A percentile compares a stretch with the other conserved stretches of the same genome.
These are phyloP conservation scores for Drosophila punjabiensis DNA, from an alignment of 1,140 invertebrate species.

Conservation along the genomic window DNA sequence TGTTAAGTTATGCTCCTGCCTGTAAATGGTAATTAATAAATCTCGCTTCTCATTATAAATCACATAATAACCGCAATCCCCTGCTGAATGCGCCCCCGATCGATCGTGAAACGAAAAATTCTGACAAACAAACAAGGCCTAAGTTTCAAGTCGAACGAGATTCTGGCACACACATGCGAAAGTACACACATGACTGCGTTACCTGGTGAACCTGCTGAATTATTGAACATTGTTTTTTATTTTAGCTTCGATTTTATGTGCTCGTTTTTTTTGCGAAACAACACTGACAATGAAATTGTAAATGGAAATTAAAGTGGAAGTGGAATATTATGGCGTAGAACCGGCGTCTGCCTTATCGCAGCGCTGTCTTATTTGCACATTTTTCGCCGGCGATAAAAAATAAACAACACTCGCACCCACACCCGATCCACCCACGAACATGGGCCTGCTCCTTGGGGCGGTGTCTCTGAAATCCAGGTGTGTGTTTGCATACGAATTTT, in stretches of 20 bases:
- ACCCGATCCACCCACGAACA: constrained; percentile 9
- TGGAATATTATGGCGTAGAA: constrained; percentile 14
- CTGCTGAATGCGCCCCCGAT: constrained; percentile 36
- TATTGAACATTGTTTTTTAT: constrained; percentile 42
- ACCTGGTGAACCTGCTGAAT: constrained; percentile 45
- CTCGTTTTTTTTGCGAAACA: constrained; percentile 9
- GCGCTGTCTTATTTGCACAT: constrained; percentile 16
- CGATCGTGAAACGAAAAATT: constrained; percentile 27
- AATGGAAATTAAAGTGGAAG: constrained; percentile 31
- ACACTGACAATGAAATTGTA: constrained; percentile 45
- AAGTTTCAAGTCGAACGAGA: constrained; percentile 77
- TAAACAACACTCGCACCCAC: constrained; percentile 5
- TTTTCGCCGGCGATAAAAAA: constrained; percentile 45
- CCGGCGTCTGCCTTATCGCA: constrained; percentile 35
- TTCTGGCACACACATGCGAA: constrained; percentile 46
- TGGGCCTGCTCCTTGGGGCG: constrained; percentile 38
- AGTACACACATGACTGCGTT: constrained; percentile 31
- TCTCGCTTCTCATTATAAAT: constrained; percentile 20
- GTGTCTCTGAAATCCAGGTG: constrained; percentile 35
- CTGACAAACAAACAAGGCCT: constrained; percentile 55
- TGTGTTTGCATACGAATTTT: constrained; percentile 37
- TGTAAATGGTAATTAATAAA: constrained; percentile 17
- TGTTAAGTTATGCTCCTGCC: background rate
- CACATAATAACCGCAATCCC: constrained; percentile 7
- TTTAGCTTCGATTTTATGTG: background rate